Conservation (phyloP, 2,888 invertebrate species). For the Spatulosminthurus flaviceps region DNA sequence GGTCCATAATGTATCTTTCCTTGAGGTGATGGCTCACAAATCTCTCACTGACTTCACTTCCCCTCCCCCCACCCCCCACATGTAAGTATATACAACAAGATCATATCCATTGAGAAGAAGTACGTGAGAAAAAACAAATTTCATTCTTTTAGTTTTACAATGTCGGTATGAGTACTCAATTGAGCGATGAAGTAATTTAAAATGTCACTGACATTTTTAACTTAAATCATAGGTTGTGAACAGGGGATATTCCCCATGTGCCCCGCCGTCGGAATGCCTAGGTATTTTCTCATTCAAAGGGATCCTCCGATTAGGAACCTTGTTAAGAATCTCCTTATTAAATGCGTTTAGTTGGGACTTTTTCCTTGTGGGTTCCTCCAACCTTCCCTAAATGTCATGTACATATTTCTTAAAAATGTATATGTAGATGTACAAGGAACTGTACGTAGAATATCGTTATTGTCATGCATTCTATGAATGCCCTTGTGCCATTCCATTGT, state of each 20-base stretch:
- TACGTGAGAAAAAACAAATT: constrained; percentile 18
- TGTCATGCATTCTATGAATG: no score
- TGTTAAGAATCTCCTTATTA: constrained; percentile 6
- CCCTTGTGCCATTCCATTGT: no score
- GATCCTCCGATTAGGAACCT: background rate
- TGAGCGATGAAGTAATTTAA: constrained; percentile 13
- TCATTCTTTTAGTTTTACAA: constrained; percentile 11
- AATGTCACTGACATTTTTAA: constrained; percentile 12
- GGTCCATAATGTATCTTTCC: background rate
- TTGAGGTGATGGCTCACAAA: constrained; percentile 22
- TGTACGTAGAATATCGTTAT: no score
- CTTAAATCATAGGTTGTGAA: constrained; percentile 5
- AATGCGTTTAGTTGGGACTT: background rate
- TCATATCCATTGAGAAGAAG: constrained; percentile 12
- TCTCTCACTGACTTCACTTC: no score
- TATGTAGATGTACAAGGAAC: no score
- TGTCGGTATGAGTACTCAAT: constrained; percentile 12
- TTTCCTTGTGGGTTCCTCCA: no score
- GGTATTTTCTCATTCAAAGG: constrained; percentile 1
- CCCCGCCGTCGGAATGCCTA: constrained; percentile 14
- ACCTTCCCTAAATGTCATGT: no score
- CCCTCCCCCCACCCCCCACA: no score
- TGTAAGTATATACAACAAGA: background rate
- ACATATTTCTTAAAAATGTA: no score
- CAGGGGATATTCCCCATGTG: constrained; percentile 7